phyloP scores from a whole-genome alignment of 2,113 vertebrate species.

The Tachuris rubrigastra region DNA sequence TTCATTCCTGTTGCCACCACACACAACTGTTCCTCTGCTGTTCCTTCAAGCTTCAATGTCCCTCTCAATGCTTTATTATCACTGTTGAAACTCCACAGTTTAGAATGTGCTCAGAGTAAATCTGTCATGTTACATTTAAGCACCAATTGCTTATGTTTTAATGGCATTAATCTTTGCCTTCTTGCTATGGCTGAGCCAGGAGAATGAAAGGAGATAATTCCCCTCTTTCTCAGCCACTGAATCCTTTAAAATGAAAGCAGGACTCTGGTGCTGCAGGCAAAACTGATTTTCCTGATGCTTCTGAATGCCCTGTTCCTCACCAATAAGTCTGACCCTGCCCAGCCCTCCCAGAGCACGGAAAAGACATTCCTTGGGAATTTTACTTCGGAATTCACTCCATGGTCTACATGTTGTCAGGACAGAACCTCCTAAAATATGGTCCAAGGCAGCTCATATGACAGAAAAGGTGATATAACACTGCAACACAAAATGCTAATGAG shows the following conservation, averaged over 20 bases:
- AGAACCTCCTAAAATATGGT: background rate
- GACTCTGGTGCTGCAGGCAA: rapidly evolving
- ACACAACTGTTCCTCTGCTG: slow-evolving; percentile 11
- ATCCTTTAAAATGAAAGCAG: background rate
- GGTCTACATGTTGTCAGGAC: background rate
- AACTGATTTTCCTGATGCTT: background rate
- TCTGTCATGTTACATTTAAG: slow-evolving; percentile 34
- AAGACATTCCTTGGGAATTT: background rate
- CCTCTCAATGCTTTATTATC: slow-evolving; percentile 42
- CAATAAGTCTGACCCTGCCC: background rate
- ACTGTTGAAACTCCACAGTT: slow-evolving; percentile 18
- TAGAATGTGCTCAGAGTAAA: slow-evolving; percentile 25
- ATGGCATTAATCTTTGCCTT: slow-evolving; percentile 49
- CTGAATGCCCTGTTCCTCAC: background rate
- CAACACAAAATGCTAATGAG: slow-evolving; percentile 12
- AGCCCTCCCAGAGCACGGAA: background rate
- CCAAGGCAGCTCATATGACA: background rate
- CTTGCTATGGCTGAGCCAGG: background rate
- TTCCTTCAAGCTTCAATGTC: slow-evolving; percentile 34
- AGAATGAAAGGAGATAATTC: background rate
- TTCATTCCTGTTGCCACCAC: slow-evolving; percentile 7
- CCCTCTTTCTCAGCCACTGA: background rate
- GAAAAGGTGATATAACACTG: background rate
- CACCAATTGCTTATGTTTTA: slow-evolving; percentile 14
- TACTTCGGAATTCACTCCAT: background rate